Evolutionary conservation across 2,113 vertebrate genomes (phyloP).

Genomic region (Amazona vittata): DNA sequence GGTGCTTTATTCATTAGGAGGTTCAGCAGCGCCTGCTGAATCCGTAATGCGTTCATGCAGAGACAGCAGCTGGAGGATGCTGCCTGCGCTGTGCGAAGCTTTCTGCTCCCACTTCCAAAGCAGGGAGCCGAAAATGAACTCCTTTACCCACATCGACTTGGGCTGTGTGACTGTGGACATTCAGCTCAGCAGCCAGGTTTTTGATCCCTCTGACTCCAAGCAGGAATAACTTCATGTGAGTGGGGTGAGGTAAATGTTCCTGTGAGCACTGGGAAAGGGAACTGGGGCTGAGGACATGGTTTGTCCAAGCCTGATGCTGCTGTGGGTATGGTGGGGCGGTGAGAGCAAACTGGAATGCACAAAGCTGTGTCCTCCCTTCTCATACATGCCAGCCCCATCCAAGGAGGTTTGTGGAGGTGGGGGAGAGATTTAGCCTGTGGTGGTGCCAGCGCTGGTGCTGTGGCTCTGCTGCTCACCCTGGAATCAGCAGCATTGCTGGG

Average conservation of each 20-base stretch:
- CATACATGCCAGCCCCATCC: background rate
- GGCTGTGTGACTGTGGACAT: background rate
- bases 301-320: background rate
- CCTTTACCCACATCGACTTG: background rate
- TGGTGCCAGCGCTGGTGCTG: background rate
- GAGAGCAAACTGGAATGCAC: background rate
- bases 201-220: background rate
- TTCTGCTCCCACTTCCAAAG: background rate
- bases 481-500: background rate
- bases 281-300: accelerated
- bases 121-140: background rate
- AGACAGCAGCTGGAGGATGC: slow-evolving; percentile 9
- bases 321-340: background rate
- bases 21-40: background rate
- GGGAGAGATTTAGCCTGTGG: background rate
- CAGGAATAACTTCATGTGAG: background rate
- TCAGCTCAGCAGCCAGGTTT: accelerated
- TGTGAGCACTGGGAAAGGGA: accelerated
- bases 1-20: slow-evolving; percentile 37
- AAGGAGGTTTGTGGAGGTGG: background rate
- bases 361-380: background rate
- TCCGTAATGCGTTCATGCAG: background rate
- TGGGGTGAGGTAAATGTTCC: accelerated
- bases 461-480: accelerated
- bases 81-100: background rate